Conservation (phyloP, 2,888 invertebrate species). For the Gibbula magus region DNA sequence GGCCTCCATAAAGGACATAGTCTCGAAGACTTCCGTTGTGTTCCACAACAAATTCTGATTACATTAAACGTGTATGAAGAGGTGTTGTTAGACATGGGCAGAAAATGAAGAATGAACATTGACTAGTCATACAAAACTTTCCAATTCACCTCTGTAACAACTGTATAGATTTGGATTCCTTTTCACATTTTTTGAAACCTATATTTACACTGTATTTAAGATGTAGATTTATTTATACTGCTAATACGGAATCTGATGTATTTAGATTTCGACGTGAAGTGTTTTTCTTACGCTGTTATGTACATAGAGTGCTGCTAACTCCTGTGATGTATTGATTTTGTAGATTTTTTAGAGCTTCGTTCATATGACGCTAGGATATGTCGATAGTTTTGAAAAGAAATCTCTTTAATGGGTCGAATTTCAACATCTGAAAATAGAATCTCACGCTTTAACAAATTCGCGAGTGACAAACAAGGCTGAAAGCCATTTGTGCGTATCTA, state of each 20-base stretch:
- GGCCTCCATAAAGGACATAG: no score
- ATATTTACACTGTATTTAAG: slow-evolving; percentile 22
- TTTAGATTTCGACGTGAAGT: slow-evolving; percentile 14
- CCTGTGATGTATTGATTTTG: background rate
- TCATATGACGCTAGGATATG: background rate
- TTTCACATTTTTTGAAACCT: slow-evolving; percentile 20
- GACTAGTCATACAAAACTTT: slow-evolving; percentile 3
- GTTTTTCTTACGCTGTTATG: background rate
- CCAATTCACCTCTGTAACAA: slow-evolving; percentile 6
- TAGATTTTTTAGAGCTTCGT: no score
- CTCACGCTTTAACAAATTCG: background rate
- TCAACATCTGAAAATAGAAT: background rate
- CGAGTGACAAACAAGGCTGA: slow-evolving; percentile 2
- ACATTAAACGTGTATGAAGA: background rate
- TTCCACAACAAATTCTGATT: background rate
- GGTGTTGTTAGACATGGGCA: background rate
- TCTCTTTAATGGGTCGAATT: background rate
- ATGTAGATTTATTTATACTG: slow-evolving; percentile 23
- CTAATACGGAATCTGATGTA: slow-evolving; percentile 5
- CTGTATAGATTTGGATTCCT: slow-evolving; percentile 16
- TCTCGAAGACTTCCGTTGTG: background rate
- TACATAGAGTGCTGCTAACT: slow-evolving; percentile 1
- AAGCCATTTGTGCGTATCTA: background rate
- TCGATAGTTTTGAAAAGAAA: no score
- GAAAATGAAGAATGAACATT: background rate